Percentiles rank a stretch among this genome's conserved stretches.
Evolutionary conservation across 2,888 invertebrate genomes (phyloP).

Genomic region (Synergus japonicus): DNA sequence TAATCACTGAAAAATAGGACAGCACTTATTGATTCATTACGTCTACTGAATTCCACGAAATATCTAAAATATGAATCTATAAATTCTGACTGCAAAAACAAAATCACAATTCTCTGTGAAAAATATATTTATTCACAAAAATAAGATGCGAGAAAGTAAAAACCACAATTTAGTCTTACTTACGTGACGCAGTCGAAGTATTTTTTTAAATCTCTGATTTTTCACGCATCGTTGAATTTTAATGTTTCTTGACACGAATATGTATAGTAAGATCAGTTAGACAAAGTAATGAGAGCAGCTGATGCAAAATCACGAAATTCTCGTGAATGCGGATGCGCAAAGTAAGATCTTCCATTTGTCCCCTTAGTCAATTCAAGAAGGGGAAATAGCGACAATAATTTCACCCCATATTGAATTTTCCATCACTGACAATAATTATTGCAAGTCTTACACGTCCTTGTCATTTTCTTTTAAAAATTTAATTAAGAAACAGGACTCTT

Average conservation of each 20-base stretch:
- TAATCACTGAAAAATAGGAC: too few species aligned
- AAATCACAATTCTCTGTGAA: too few species aligned
- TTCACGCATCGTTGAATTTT: too few species aligned
- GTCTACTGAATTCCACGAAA: too few species aligned
- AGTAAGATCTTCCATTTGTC: not conserved
- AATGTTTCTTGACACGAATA: not conserved
- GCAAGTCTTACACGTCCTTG: not conserved
- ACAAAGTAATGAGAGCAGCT: slow-evolving; percentile 9
- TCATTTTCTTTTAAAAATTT: not conserved
- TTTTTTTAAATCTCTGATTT: too few species aligned
- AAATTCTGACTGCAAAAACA: too few species aligned
- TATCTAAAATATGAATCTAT: too few species aligned
- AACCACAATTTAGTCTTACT: too few species aligned
- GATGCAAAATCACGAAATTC: slow-evolving; percentile 12
- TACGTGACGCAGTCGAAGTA: too few species aligned
- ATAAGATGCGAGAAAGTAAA: too few species aligned
- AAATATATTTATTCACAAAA: too few species aligned
- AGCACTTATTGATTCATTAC: too few species aligned
- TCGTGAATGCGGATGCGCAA: slow-evolving; percentile 8
- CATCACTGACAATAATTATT: not conserved
- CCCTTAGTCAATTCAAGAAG: not conserved
- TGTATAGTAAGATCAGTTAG: not conserved
- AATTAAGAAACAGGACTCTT: not conserved
- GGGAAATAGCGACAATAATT: not conserved
- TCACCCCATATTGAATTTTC: not conserved